Base-by-base conservation (phyloP, 2,113 vertebrate genomes). In the Semicossyphus pulcher region DNA sequence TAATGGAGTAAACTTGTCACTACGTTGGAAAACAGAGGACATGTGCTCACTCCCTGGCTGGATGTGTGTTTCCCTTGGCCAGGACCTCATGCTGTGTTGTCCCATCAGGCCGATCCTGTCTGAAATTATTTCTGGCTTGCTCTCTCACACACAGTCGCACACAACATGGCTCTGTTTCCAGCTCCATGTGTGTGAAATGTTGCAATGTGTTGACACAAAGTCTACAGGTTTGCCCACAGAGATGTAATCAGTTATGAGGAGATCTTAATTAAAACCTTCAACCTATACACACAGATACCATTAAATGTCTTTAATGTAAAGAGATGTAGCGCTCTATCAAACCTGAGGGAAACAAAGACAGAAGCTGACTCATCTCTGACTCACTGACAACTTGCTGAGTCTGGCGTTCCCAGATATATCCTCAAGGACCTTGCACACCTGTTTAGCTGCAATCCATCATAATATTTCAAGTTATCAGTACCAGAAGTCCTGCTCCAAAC, bases 1-100 rank as follows among this genome's bases (percentile, higher is more conserved):
- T 81, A 72, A 84, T 53, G 86, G 90, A 87, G 82, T 88, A 83
- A 88, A 78, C 49, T 57, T 81, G 76, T 89, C 75, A 73, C 69
- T 69, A 39, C 58, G 15, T 65, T 85, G 81, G 72, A 80, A 88
- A 79, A 78, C 31, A 54, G 26, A 73, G 63, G 77, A 68, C 76
- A 75, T 89, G 84, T 74, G 80, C 78, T 89, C 85, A 83, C 71
- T 86, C 36, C 7, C 23, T 91, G 90, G 85, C 80, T 67, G 47
- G 0, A 42, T 34, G 52, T 31, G 18, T 88, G 80, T 88, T 90
- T 86, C 51, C 36, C 21, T 84, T 91, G 86, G 87, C 88, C 78
- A 75, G 41, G 64, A 63, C 60, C 59, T 72, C 54, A 44, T 66
- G 66, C 66, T 72, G 57, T 32, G 52, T 48, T 74, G 81, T 85